These are phyloP conservation scores for Gobio occitaniae DNA, from an alignment of 2,797 vertebrate species.

Conservation along the genomic window DNA sequence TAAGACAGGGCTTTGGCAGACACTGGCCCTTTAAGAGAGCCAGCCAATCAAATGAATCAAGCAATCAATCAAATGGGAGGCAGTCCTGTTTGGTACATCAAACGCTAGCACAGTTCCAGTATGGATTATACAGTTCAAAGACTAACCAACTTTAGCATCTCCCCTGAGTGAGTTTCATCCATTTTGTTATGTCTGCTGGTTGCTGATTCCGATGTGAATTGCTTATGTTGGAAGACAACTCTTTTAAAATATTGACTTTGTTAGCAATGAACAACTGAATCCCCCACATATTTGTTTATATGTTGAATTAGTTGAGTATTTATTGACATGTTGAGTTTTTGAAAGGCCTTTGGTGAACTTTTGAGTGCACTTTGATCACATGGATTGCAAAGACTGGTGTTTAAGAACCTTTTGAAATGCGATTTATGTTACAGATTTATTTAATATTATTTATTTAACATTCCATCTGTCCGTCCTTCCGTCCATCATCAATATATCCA, in stretches of 20 bases:
- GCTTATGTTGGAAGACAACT: background rate
- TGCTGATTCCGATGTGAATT: background rate
- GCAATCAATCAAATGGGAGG: background rate
- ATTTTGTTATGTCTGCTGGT: conserved; percentile 3
- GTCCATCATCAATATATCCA: no score
- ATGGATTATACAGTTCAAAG: background rate
- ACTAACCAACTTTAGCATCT: background rate
- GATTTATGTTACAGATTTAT: background rate
- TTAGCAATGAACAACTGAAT: no score
- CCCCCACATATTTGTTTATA: background rate
- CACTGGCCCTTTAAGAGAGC: background rate
- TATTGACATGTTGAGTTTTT: background rate
- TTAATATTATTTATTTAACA: background rate
- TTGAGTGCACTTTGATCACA: conserved; percentile 6
- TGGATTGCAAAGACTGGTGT: background rate
- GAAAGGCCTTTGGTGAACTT: background rate
- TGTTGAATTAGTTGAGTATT: background rate
- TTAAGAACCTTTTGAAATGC: background rate
- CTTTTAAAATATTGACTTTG: background rate
- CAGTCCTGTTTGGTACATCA: background rate
- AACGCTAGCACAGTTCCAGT: background rate
- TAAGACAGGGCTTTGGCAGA: background rate
- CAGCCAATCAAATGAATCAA: conserved; percentile 15
- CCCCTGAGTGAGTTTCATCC: background rate
- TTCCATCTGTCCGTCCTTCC: no score